Conservation (phyloP, 2,797 vertebrate genomes). For the Erpetoichthys calabaricus region DNA sequence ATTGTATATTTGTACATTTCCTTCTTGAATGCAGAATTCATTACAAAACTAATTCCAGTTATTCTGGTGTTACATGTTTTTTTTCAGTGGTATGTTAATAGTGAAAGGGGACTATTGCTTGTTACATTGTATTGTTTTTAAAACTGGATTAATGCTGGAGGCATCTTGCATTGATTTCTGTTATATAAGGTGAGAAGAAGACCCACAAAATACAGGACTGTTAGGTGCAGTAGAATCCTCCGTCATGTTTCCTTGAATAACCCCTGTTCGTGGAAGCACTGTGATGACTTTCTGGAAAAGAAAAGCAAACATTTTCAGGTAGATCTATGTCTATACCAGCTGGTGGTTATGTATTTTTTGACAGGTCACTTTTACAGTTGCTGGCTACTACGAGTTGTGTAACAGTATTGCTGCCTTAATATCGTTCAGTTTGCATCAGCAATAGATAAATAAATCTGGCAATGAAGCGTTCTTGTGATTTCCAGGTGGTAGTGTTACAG, state of each 20-base stretch:
- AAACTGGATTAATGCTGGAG: not conserved
- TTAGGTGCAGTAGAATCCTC: conserved; percentile 46
- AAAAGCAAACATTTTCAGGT: conserved; percentile 1
- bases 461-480: not conserved
- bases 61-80: no score
- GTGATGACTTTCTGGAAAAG: conserved; percentile 46
- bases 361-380: no score
- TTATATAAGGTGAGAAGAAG: conserved; percentile 10
- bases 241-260: conserved; percentile 48
- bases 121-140: no score
- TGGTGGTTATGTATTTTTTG: no score
- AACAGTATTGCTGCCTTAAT: not conserved
- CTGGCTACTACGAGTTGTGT: not conserved
- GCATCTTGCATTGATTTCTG: conserved; percentile 16
- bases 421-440: not conserved
- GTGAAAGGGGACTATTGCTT: no score
- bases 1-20: no score
- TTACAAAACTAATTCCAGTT: no score
- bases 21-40: no score
- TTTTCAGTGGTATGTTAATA: no score
- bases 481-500: not conserved
- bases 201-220: not conserved
- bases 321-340: no score
- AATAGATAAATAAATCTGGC: no score
- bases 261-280: conserved; percentile 44